Conservation (phyloP, 2,797 vertebrate genomes). For the Myotis pilosus region DNA sequence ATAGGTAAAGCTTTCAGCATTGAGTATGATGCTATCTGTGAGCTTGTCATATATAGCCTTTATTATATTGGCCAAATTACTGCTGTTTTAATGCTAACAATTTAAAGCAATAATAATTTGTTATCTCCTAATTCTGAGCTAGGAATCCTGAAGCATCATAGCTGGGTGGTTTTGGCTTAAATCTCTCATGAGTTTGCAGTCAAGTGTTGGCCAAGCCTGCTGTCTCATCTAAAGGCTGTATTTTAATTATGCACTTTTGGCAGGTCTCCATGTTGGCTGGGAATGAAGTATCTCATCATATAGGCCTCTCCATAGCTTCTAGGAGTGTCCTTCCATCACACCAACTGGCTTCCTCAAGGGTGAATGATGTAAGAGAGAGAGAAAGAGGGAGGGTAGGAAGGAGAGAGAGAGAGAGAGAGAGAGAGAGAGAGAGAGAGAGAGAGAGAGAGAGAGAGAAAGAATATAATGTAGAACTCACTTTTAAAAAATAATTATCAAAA, state of each 20-base stretch:
- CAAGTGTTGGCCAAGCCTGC: not conserved
- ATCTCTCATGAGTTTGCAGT: not conserved
- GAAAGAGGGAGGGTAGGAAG: not conserved
- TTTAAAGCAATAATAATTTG: not conserved
- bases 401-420: too few species aligned
- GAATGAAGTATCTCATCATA: not conserved
- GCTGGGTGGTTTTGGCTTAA: not conserved
- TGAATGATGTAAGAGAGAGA: not conserved
- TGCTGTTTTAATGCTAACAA: not conserved
- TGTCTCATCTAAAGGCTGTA: not conserved
- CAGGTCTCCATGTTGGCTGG: not conserved
- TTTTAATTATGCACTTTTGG: not conserved
- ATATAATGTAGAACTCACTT: not conserved
- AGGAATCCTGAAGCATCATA: not conserved
- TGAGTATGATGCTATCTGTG: not conserved
- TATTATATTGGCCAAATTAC: not conserved
- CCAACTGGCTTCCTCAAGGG: too few species aligned
- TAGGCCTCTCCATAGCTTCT: not conserved
- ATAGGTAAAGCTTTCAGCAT: not conserved
- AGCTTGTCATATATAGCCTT: not conserved
- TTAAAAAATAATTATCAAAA: not conserved
- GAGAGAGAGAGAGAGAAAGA: not conserved
- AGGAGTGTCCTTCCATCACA: not conserved
- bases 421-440: not conserved
- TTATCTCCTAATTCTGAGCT: not conserved